Evolutionary conservation across 2,113 vertebrate species (phyloP).

Genomic region (Phasianus colchicus): DNA sequence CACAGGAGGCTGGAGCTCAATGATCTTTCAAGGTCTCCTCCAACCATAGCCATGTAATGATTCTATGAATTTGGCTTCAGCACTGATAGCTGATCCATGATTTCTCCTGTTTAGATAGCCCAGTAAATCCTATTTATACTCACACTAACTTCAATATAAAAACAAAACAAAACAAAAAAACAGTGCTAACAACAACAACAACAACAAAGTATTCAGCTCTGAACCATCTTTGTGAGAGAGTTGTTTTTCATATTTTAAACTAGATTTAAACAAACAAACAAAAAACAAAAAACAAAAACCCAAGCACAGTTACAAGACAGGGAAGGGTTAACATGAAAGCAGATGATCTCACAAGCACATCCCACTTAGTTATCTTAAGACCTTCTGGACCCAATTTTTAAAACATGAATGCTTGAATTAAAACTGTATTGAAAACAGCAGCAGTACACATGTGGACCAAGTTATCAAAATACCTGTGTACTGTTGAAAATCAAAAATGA

Average conservation of each 20-base stretch:
- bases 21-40: too few species aligned
- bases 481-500: not conserved
- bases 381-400: not conserved
- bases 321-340: not conserved
- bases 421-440: not conserved
- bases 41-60: too few species aligned
- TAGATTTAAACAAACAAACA: not conserved
- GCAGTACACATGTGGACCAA: not conserved
- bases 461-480: not conserved
- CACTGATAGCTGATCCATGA: accelerated
- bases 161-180: not conserved
- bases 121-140: not conserved
- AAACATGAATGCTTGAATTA: not conserved
- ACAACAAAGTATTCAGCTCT: not conserved
- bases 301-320: not conserved
- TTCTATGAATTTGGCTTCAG: not conserved
- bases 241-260: not conserved
- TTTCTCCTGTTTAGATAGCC: not conserved
- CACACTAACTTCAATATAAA: not conserved
- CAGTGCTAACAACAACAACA: not conserved
- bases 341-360: not conserved
- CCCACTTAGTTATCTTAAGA: not conserved
- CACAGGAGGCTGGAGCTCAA: too few species aligned
- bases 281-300: not conserved
- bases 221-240: not conserved